Evolutionary conservation across 2,888 invertebrate species (phyloP).

Genomic region (Drosophila crucigera): DNA sequence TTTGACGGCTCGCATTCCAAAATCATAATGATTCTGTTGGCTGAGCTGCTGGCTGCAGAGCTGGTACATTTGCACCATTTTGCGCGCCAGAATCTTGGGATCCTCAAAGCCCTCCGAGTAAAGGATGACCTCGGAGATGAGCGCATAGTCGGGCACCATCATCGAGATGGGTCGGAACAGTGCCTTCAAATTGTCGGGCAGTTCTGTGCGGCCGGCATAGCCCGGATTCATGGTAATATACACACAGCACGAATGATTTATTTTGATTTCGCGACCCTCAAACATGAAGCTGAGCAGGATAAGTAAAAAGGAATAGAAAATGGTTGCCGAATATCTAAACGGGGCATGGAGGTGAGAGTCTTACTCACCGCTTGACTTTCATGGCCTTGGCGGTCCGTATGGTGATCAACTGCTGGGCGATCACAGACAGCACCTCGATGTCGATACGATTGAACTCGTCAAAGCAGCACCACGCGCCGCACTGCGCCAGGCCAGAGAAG

Average conservation of each 20-base stretch:
- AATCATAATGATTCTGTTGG: constrained; percentile 96
- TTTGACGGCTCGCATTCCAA: constrained; percentile 97
- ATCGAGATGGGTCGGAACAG: constrained; percentile 94
- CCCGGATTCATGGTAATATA: constrained; percentile 98
- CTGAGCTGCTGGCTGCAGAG: constrained; percentile 95
- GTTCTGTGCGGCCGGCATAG: constrained; percentile 94
- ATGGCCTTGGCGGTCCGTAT: constrained; percentile 94
- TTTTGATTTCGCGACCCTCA: constrained; percentile 94
- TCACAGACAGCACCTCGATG: constrained; percentile 95
- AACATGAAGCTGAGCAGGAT: constrained; percentile 90
- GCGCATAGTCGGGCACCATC: constrained; percentile 96
- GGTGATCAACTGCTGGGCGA: constrained; percentile 95
- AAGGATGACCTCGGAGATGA: constrained; percentile 96
- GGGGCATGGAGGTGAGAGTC: not conserved
- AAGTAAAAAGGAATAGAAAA: not conserved
- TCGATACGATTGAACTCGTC: constrained; percentile 97
- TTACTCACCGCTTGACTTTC: constrained; percentile 85
- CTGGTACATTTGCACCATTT: constrained; percentile 97
- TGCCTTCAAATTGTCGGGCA: constrained; percentile 95
- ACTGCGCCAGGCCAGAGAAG: constrained; percentile 95
- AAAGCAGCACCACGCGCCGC: constrained; percentile 97
- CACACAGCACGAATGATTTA: constrained; percentile 92
- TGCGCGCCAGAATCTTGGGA: constrained; percentile 93
- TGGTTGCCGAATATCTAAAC: not conserved
- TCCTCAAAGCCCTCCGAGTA: constrained; percentile 97